Evolutionary conservation across 2,797 vertebrate genomes (phyloP).

Genomic region (Labroides dimidiatus): DNA sequence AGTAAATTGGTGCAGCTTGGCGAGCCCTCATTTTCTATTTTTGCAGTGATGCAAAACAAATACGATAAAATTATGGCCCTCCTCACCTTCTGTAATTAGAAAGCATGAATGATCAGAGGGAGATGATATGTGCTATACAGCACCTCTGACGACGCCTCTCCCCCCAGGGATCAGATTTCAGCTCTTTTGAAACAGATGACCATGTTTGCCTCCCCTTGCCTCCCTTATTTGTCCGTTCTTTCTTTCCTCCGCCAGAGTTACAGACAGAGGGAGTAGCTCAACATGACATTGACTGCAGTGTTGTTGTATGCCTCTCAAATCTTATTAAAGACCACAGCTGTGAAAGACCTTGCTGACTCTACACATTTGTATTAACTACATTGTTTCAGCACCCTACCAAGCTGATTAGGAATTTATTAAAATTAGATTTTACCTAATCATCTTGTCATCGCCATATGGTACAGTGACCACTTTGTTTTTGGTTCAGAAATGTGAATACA

Average conservation of each 20-base stretch:
- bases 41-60: conserved; percentile 99
- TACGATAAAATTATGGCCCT: conserved; percentile 99
- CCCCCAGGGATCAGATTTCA: conserved; percentile 89
- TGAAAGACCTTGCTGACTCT: conserved; percentile 89
- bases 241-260: conserved; percentile 71
- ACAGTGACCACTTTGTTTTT: conserved; percentile 75
- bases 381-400: conserved; percentile 84
- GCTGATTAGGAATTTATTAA: conserved; percentile 89
- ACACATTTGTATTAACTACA: conserved; percentile 86
- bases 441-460: conserved; percentile 83
- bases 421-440: conserved; percentile 87
- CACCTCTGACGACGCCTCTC: conserved; percentile 76
- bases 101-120: conserved; percentile 98
- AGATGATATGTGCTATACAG: conserved; percentile 90
- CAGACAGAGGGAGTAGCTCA: conserved; percentile 85
- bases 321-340: conserved; percentile 89
- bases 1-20: conserved; percentile 99
- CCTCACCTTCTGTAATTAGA: conserved; percentile 99
- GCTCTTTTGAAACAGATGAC: conserved; percentile 88
- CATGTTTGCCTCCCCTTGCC: conserved; percentile 82
- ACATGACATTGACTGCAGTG: conserved; percentile 87
- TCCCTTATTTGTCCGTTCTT: conserved; percentile 78
- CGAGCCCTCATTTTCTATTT: conserved; percentile 99
- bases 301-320: conserved; percentile 89
- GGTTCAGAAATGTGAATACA: conserved; percentile 47